These are phyloP conservation scores for Stichodactyla helianthus DNA, from an alignment of 64 coral and sea anemone genomes.

Conservation along the genomic window DNA sequence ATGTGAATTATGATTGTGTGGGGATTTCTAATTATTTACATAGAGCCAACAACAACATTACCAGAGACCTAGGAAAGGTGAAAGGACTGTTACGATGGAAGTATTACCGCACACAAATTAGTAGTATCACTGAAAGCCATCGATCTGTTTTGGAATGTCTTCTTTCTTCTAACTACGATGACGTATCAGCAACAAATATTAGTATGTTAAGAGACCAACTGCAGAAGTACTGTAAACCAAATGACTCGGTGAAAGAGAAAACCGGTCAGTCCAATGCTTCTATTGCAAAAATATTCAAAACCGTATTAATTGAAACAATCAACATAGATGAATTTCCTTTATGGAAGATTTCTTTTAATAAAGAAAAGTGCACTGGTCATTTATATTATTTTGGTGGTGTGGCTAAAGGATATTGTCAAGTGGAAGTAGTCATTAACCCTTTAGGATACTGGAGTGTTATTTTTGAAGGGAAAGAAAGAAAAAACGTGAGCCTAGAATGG, in stretches of 20 bases:
- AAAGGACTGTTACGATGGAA: slow-evolving; percentile 30
- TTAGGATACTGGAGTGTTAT: slow-evolving; percentile 25
- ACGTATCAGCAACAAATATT: neutral
- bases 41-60: slow-evolving; percentile 33
- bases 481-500: slow-evolving; percentile 13
- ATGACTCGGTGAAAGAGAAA: neutral
- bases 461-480: slow-evolving; percentile 35
- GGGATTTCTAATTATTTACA: slow-evolving; percentile 34
- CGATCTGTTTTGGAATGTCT: slow-evolving; percentile 1
- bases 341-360: slow-evolving; percentile 24
- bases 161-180: slow-evolving; percentile 7
- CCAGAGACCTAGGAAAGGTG: slow-evolving; percentile 18
- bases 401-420: neutral
- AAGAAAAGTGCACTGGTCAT: slow-evolving; percentile 20
- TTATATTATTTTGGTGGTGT: slow-evolving; percentile 48
- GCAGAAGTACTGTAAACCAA: neutral
- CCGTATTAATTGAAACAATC: neutral
- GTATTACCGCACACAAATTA: slow-evolving; percentile 1
- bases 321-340: slow-evolving; percentile 19
- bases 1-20: slow-evolving; percentile 26
- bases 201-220: neutral
- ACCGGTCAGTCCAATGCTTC: neutral
- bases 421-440: slow-evolving; percentile 6
- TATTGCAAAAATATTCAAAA: neutral
- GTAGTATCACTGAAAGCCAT: neutral